phyloP scores from a whole-genome alignment of 2,888 invertebrate genomes.

The Morinoia aosen region DNA sequence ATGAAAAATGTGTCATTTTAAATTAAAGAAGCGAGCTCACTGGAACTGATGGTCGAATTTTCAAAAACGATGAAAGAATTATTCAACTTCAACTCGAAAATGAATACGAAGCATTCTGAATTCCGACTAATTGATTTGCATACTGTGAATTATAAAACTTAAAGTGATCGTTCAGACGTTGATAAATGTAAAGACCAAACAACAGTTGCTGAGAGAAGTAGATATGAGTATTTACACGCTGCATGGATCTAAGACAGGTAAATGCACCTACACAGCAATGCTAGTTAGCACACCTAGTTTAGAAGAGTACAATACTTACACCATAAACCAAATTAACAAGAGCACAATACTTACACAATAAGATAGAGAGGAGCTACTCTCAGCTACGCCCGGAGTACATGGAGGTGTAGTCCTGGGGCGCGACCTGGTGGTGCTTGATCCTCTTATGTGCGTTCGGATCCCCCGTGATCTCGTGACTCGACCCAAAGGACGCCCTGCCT shows the following conservation, averaged over 20 bases:
- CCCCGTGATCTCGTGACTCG: not conserved
- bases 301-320: not conserved
- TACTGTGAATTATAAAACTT: not conserved
- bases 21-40: not conserved
- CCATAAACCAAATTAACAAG: not conserved
- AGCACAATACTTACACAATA: not conserved
- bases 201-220: too few species aligned
- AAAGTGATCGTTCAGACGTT: not conserved
- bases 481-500: not conserved
- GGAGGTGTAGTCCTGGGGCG: not conserved
- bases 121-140: too few species aligned
- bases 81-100: too few species aligned
- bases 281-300: not conserved
- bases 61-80: too few species aligned
- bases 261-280: not conserved
- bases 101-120: too few species aligned
- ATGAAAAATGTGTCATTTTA: not conserved
- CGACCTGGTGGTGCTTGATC: slow-evolving; percentile 34
- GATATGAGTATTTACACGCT: not conserved
- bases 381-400: slow-evolving; percentile 48
- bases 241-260: too few species aligned
- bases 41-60: too few species aligned
- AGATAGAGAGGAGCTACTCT: slow-evolving; percentile 5
- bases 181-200: not conserved
- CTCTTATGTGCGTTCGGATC: not conserved